A percentile compares a stretch with the other conserved stretches of the same genome.
Conservation (phyloP, 37 sponge, comb jelly and placozoan species). For the Theonella swinhoei region DNA sequence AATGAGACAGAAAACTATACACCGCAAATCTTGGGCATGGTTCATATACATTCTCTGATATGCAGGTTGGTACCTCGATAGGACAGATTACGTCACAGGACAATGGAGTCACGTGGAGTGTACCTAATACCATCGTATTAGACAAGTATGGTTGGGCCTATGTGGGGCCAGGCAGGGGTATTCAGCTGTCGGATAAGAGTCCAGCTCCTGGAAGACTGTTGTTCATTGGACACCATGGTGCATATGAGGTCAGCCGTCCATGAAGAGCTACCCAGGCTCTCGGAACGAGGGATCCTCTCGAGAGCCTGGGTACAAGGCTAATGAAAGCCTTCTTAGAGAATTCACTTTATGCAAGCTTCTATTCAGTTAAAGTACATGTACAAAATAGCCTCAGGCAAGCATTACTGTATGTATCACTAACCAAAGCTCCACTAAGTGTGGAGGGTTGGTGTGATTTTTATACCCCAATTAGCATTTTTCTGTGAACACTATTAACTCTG, state of each 20-base stretch:
- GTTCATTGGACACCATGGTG: constrained; percentile 39
- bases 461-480: background rate
- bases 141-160: background rate
- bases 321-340: no score
- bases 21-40: background rate
- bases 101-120: constrained; percentile 12
- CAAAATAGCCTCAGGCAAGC: no score
- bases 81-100: background rate
- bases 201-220: constrained; percentile 33
- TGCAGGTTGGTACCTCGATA: background rate
- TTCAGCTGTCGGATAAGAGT: constrained; percentile 14
- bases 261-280: no score
- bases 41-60: background rate
- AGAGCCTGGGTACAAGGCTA: no score
- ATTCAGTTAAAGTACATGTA: no score
- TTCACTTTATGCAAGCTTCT: no score
- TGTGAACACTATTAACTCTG: background rate
- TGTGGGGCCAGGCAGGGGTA: constrained; percentile 19
- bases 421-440: no score
- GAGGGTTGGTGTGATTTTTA: no score
- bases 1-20: background rate
- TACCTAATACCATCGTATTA: background rate
- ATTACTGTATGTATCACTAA: no score
- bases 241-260: constrained; percentile 24
- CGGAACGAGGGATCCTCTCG: no score